Evolutionary conservation across 2,888 invertebrate species (phyloP).

Genomic region (Pharmacophagus antenor): DNA sequence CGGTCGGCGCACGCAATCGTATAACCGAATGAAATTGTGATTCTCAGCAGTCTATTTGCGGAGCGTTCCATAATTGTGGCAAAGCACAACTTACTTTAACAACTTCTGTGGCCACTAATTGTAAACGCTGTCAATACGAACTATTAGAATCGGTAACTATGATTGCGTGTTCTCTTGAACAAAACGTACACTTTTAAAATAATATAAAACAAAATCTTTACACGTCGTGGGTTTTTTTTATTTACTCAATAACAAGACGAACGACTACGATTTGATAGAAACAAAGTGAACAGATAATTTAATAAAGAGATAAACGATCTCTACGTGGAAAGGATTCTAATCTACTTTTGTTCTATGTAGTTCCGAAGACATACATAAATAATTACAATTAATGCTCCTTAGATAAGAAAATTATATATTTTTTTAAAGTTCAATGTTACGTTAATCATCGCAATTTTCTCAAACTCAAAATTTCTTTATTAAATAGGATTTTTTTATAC

Average conservation of each 20-base stretch:
- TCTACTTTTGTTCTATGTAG: too few relatives aligned
- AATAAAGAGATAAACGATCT: too few relatives aligned
- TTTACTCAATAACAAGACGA: background rate
- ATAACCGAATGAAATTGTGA: slow-evolving; percentile 12
- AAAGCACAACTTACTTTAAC: slow-evolving; percentile 15
- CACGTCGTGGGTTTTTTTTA: background rate
- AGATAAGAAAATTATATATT: too few relatives aligned
- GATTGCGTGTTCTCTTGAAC: slow-evolving; percentile 4
- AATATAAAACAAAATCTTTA: background rate
- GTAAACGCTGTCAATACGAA: slow-evolving; percentile 6
- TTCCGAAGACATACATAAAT: too few relatives aligned
- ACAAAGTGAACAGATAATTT: too few relatives aligned
- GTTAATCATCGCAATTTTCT: too few relatives aligned
- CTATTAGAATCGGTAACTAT: slow-evolving; percentile 8
- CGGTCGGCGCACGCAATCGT: background rate
- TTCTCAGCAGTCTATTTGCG: slow-evolving; percentile 25
- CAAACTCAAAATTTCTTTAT: too few relatives aligned
- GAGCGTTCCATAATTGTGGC: slow-evolving; percentile 19
- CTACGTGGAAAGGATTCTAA: too few relatives aligned
- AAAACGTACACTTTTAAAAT: background rate
- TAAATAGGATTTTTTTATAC: too few relatives aligned
- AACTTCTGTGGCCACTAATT: slow-evolving; percentile 18
- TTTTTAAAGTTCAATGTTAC: too few relatives aligned
- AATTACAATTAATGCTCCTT: too few relatives aligned
- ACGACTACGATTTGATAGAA: too few relatives aligned